Conservation (phyloP, 2,113 vertebrate species). For the Tretioscincus oriximinensis region DNA sequence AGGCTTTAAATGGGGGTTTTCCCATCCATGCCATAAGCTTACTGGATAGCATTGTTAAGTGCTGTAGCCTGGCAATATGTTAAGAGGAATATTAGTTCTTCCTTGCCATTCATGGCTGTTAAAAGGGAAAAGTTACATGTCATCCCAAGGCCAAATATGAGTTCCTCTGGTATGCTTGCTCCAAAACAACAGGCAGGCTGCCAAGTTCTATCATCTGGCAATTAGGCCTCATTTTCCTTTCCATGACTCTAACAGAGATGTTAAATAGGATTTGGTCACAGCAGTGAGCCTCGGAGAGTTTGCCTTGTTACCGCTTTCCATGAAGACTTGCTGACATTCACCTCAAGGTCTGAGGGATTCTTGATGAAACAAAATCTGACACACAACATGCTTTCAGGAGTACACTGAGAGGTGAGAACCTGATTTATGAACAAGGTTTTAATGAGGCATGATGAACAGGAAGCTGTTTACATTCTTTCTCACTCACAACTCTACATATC, state of each 20-base stretch:
- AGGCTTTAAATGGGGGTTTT: too few species aligned
- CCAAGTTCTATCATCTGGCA: slow-evolving; percentile 18
- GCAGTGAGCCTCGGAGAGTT: slow-evolving; percentile 8
- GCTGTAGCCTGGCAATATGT: not conserved
- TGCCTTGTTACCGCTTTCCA: slow-evolving; percentile 16
- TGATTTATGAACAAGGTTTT: slow-evolving; percentile 23
- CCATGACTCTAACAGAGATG: slow-evolving; percentile 1
- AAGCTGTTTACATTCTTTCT: not conserved
- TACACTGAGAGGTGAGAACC: not conserved
- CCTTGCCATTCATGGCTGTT: slow-evolving; percentile 3
- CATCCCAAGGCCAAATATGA: slow-evolving; percentile 16
- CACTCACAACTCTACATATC: not conserved
- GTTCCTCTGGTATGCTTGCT: not conserved
- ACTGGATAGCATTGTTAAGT: not conserved
- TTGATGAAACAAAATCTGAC: slow-evolving; percentile 18
- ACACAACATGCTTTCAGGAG: slow-evolving; percentile 22
- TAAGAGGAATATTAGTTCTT: not conserved
- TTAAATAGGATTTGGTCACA: slow-evolving; percentile 8
- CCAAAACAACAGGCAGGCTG: not conserved
- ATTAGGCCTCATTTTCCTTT: slow-evolving; percentile 29
- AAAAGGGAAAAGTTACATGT: slow-evolving; percentile 12
- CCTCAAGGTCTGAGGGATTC: slow-evolving; percentile 17
- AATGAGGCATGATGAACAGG: slow-evolving; percentile 2
- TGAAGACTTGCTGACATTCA: slow-evolving; percentile 4
- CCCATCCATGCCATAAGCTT: not conserved